Evolutionary conservation across 2,113 vertebrate species (phyloP).

Genomic region (Stercorarius parasiticus): DNA sequence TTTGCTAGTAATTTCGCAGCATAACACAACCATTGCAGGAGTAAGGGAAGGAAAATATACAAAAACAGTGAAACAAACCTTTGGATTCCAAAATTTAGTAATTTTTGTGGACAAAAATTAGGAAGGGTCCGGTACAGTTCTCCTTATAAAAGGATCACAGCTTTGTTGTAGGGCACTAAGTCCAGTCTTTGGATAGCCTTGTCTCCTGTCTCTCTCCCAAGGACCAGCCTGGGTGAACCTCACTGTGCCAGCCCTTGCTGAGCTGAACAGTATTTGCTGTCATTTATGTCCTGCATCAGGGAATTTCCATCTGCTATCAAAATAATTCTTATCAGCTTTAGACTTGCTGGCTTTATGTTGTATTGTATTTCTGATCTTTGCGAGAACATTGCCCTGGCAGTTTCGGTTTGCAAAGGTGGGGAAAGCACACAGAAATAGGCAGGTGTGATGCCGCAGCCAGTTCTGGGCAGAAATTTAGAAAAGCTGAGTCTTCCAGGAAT

Average conservation of each 20-base stretch:
- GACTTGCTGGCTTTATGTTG: neutral
- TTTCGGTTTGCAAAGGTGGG: neutral
- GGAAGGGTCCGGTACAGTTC: neutral
- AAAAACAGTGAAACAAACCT: neutral
- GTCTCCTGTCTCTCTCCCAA: neutral
- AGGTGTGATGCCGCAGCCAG: neutral
- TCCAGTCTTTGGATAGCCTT: neutral
- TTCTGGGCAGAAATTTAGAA: neutral
- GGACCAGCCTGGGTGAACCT: fast-evolving
- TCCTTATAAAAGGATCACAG: neutral
- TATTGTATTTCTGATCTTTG: neutral
- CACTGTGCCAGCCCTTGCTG: neutral
- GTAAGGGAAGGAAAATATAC: neutral
- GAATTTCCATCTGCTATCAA: neutral
- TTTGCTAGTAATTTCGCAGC: neutral
- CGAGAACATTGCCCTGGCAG: neutral
- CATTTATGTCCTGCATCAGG: neutral
- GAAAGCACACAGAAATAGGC: neutral
- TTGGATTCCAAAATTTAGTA: neutral
- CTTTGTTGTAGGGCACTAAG: neutral
- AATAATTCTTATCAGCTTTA: neutral
- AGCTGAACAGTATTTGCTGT: neutral
- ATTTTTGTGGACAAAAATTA: neutral
- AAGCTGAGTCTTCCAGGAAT: neutral
- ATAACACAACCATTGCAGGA: neutral